These are phyloP conservation scores for Callopanchax toddi DNA, from an alignment of 2,113 vertebrate genomes.

Conservation along the genomic window DNA sequence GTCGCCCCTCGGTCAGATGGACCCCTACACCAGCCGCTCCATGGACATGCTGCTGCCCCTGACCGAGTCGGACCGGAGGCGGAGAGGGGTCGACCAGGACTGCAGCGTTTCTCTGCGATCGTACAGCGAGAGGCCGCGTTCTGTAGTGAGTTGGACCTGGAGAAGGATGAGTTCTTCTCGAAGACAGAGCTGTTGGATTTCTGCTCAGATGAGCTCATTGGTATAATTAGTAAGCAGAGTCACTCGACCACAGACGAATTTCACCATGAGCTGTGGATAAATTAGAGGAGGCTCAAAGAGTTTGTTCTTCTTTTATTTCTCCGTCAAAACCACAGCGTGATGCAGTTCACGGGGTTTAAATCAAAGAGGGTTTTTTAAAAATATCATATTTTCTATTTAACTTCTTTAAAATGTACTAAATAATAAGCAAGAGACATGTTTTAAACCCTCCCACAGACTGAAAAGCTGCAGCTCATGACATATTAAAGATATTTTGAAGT, in stretches of 20 bases:
- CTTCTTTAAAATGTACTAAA: too few species aligned
- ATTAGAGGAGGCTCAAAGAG: neutral
- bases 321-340: neutral
- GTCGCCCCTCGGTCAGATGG: constrained; percentile 85
- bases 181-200: constrained; percentile 1
- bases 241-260: neutral
- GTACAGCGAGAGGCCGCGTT: constrained; percentile 80
- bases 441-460: neutral
- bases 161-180: neutral
- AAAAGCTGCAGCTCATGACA: neutral
- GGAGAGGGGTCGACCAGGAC: constrained; percentile 82
- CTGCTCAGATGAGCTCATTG: neutral
- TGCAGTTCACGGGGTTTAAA: neutral
- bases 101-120: constrained; percentile 77
- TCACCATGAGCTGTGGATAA: neutral
- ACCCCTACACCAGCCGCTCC: constrained; percentile 88
- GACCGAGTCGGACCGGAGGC: constrained; percentile 80
- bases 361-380: too few species aligned
- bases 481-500: constrained; percentile 1
- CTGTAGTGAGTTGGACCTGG: constrained; percentile 60
- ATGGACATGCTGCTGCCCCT: constrained; percentile 88
- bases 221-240: constrained; percentile 11
- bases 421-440: neutral
- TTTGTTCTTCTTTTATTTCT: neutral
- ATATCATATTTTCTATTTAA: too few species aligned